Conservation (phyloP, 1,140 invertebrate genomes). For the Drosophila albomicans region DNA sequence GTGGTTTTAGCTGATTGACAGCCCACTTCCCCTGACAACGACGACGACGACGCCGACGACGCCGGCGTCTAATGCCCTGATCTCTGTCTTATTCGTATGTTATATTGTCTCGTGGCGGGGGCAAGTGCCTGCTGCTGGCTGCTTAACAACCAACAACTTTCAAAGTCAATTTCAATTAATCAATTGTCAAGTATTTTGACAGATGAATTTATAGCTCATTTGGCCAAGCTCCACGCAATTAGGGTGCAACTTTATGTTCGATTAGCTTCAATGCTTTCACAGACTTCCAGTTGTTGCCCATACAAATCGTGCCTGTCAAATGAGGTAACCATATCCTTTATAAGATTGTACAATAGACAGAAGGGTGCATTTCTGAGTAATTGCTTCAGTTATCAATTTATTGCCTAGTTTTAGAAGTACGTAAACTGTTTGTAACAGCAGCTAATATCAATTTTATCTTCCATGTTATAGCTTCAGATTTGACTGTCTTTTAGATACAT, state of each 20-base stretch:
- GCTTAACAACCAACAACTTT: slow-evolving; percentile 68
- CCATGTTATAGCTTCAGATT: too few relatives aligned
- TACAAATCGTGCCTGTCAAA: slow-evolving; percentile 3
- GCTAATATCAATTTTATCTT: too few relatives aligned
- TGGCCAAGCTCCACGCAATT: slow-evolving; percentile 39
- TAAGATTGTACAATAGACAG: not conserved
- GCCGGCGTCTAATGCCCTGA: not conserved
- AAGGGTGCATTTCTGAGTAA: not conserved
- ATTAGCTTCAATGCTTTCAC: slow-evolving; percentile 23
- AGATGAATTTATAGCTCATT: slow-evolving; percentile 76
- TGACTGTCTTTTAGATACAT: too few relatives aligned
- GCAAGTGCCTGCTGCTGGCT: not conserved
- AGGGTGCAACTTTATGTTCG: slow-evolving; percentile 35
- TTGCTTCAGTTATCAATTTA: not conserved
- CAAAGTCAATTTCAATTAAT: slow-evolving; percentile 81
- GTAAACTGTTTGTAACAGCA: not conserved
- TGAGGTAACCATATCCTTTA: not conserved
- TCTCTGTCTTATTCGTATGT: not conserved
- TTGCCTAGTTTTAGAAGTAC: not conserved
- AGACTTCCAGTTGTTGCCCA: not conserved
- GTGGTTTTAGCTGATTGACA: slow-evolving; percentile 53
- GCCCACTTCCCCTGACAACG: slow-evolving; percentile 36
- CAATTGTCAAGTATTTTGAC: slow-evolving; percentile 80
- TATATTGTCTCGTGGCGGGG: too few relatives aligned
- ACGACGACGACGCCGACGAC: too few relatives aligned